Evolutionary conservation across 2,888 invertebrate species (phyloP), one percentile per base, ranked within the genome.

Genomic region (Mactromeris polynyma): DNA sequence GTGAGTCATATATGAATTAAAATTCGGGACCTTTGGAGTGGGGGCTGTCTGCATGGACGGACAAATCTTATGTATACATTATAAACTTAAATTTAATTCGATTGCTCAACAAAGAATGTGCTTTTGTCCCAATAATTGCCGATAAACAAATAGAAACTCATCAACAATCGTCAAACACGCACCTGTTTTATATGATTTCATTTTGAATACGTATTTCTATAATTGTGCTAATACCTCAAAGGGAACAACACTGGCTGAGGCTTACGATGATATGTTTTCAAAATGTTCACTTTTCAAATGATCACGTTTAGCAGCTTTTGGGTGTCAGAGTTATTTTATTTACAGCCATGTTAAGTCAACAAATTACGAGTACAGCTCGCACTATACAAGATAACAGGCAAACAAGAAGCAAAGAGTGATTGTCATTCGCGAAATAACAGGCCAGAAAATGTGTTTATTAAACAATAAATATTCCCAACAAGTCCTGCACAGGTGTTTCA

Each of bases 291-390:
- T 87, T 89, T 91, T 91, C 87, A 89, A 81, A 83, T 91, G 89
- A 91, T 91, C 91, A 91, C 91, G 91, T 91, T 89, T 91, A 83
- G 89, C 87, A 89, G 91, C 89, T 91, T 91, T 81, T 77, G 81
- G n/a, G 26, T 89, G 91, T 84, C 91, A 88, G 54, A 26, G n/a
- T 14, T 19, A 40, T 78, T 84, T 86, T 86, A 90, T 90, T 90
- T 90, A 90, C 90, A 86, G 73, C 88, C 81, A 58, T 81, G 51
- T 33, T 79, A 81, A 81, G 88, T 85, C 85, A 90, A 90, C 90
- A 90, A 86, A 90, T 90, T 88, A 88, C 88, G 79, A 33, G 82
- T 36, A 73, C 31, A n/a, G 73, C 81, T 81, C 46, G 73, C 51
- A 51, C 40, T 58, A 54, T 51, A 26, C 31, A 42, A 84, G 83